A percentile compares a stretch with the other conserved stretches of the same genome.
These are phyloP conservation scores for Tragelaphus strepsiceros DNA, from an alignment of 2,113 vertebrate species.

Conservation along the genomic window DNA sequence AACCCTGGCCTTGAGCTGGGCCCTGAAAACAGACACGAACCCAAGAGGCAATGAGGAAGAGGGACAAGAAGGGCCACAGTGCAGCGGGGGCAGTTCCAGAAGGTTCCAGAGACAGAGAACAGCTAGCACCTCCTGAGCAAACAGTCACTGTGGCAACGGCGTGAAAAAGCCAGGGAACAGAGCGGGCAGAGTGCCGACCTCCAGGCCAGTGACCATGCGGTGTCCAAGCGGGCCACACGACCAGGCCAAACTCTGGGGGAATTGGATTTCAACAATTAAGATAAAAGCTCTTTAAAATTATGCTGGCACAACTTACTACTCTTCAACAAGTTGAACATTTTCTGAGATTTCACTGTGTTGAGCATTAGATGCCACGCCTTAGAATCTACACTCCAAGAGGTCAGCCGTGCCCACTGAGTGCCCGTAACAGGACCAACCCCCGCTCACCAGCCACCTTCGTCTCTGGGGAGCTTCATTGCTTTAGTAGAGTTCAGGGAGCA, in stretches of 20 bases:
- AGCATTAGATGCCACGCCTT: not conserved
- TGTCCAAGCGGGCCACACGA: accelerated
- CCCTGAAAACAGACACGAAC: not conserved
- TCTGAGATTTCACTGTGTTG: not conserved
- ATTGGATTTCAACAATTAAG: not conserved
- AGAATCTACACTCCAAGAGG: too few species aligned
- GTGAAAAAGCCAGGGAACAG: accelerated
- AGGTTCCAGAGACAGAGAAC: not conserved
- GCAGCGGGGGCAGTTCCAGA: accelerated
- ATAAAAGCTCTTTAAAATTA: not conserved
- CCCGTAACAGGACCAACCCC: accelerated
- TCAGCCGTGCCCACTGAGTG: accelerated
- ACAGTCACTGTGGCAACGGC: accelerated
- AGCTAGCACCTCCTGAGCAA: not conserved
- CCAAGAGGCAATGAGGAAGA: accelerated
- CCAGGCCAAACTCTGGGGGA: not conserved
- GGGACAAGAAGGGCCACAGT: not conserved
- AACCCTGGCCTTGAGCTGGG: too few species aligned
- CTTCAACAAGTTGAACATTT: not conserved
- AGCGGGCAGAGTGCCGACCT: not conserved
- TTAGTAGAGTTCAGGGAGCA: not conserved
- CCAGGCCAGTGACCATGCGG: not conserved
- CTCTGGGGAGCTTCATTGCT: not conserved
- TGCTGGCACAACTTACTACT: accelerated
- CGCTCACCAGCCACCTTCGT: accelerated